Base-by-base conservation (phyloP, 2,113 vertebrate species). In the Piaya cayana region DNA sequence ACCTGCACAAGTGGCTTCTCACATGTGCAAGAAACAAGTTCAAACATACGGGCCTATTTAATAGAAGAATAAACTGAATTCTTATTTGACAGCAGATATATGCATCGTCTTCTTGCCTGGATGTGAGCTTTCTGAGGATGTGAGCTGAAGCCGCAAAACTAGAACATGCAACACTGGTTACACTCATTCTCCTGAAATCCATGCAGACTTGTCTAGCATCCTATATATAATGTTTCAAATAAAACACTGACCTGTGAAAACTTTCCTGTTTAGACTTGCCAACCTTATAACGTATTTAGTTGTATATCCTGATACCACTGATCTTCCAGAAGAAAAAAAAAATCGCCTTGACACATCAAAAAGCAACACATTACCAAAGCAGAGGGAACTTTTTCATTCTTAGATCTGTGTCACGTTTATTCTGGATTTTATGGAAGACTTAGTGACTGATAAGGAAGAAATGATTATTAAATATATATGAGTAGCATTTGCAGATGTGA, bases 181-280 rank as follows among this genome's bases (percentile, higher is more conserved):
- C 89, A 90, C 34, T 97, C 96, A 95, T 94, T 67, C 65, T 82
- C 23, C 58, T 63, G 79, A 92, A 94, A 97, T 83, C 87, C 82
- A 80, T 47, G 50, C 43, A 69, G 55, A 50, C 56, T 88, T 85
- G 67, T 90, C 90, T 85, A 90, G 43, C 69, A 72, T 89, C 67
- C 63, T 9, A 10, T 74, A 63, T 16, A 78, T 39, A 93, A 92
- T 25, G n/a, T 82, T 85, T 92, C 76, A 85, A 69, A 93, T 87
- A 89, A 89, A 96, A 93, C 25, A 88, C 50, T 64, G 55, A 83
- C 55, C 77, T 85, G 64, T 37, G 86, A 72, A 95, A 96, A 95
- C 36, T 89, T 92, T 67, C 76, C 55, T 86, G 86, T 71, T 92
- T 37, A 76, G 67, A 8, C 23, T 95, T 95, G 12, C 39, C 63